These are phyloP conservation scores for Henicopernis longicauda DNA, from an alignment of 2,113 vertebrate genomes.

Conservation along the genomic window DNA sequence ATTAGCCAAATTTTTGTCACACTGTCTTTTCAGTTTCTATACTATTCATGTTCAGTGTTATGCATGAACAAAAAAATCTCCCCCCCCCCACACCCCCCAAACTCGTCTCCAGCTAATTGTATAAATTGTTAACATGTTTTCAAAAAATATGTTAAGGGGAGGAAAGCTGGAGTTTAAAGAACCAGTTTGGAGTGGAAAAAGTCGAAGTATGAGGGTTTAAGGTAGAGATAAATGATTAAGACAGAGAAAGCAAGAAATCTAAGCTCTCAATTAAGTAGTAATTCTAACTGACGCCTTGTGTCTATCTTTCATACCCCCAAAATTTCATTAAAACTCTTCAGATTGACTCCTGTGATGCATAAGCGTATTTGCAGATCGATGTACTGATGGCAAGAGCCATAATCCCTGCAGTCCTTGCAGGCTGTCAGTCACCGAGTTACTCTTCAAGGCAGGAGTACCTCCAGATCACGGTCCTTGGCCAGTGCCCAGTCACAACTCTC, in stretches of 20 bases:
- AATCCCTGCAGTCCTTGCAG: neutral
- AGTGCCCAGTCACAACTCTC: neutral
- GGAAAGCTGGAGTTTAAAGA: neutral
- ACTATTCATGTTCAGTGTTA: neutral
- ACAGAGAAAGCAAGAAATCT: neutral
- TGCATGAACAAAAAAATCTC: neutral
- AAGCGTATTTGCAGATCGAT: neutral
- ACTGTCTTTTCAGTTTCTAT: neutral
- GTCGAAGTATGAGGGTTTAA: neutral
- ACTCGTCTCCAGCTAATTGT: neutral
- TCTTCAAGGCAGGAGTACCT: neutral
- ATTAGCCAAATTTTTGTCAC: neutral
- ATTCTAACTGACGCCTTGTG: neutral
- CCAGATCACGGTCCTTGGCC: neutral
- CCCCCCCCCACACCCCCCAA: rapidly evolving
- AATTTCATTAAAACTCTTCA: neutral
- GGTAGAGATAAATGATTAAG: neutral
- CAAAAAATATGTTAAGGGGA: neutral
- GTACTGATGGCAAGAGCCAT: neutral
- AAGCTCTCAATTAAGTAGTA: neutral
- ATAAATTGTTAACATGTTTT: neutral
- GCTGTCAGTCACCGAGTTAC: neutral
- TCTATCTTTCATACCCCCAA: neutral
- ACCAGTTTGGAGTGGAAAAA: neutral
- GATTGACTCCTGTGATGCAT: neutral